phyloP scores from a whole-genome alignment of 2,888 invertebrate genomes.

The Pheosia tremula region DNA sequence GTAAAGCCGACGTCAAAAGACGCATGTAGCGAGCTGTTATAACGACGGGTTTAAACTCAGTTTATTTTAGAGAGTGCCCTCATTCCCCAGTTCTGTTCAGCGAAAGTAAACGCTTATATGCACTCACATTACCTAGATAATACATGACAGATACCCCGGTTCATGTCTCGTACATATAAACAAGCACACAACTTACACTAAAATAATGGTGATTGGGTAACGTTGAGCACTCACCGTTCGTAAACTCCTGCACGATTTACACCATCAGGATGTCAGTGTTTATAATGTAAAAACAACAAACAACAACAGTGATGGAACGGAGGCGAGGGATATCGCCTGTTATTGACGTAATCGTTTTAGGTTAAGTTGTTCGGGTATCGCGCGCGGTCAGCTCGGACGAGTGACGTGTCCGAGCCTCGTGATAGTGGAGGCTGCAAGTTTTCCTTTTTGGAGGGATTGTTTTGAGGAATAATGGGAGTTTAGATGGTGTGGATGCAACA shows the following conservation, averaged over 20 bases:
- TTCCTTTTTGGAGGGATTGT: constrained; percentile 60
- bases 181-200: constrained; percentile 43
- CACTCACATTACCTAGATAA: constrained; percentile 58
- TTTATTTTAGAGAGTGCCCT: constrained; percentile 74
- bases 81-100: constrained; percentile 64
- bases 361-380: constrained; percentile 44
- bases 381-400: constrained; percentile 37
- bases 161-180: constrained; percentile 36
- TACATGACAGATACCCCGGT: constrained; percentile 46
- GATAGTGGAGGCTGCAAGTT: constrained; percentile 35
- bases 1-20: constrained; percentile 29
- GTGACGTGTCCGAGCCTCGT: constrained; percentile 33
- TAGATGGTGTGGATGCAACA: constrained; percentile 66
- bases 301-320: constrained; percentile 55
- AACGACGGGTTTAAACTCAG: constrained; percentile 60
- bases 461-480: constrained; percentile 61
- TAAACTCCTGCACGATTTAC: constrained; percentile 48
- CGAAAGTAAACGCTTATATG: constrained; percentile 64
- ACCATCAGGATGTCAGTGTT: constrained; percentile 53
- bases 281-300: constrained; percentile 52
- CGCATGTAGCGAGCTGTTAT: constrained; percentile 35
- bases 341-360: constrained; percentile 64
- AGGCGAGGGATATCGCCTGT: constrained; percentile 42
- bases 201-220: constrained; percentile 33
- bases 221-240: constrained; percentile 62